Percentiles rank a stretch among this genome's conserved stretches.
These are phyloP conservation scores for Drosophila percnosoma DNA, from an alignment of 2,888 invertebrate genomes.

Conservation along the genomic window DNA sequence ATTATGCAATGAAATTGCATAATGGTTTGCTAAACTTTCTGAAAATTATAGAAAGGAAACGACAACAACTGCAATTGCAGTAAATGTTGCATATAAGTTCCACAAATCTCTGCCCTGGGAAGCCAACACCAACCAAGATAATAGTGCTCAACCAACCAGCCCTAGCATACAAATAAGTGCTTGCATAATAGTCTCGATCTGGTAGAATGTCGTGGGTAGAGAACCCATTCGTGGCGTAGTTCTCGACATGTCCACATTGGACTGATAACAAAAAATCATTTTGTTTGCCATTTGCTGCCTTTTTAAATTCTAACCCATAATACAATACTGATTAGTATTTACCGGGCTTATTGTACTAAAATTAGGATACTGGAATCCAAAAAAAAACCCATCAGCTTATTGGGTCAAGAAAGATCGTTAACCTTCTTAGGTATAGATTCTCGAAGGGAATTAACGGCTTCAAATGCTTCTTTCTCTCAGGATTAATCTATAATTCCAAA, in stretches of 20 bases:
- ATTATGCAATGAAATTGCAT: constrained; percentile 33
- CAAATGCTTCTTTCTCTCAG: neutral
- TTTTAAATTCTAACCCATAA: neutral
- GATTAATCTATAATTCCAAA: neutral
- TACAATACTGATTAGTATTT: neutral
- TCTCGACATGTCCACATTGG: neutral
- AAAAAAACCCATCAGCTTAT: neutral
- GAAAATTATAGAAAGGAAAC: constrained; percentile 8
- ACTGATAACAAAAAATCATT: neutral
- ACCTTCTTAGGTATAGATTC: neutral
- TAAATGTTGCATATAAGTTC: neutral
- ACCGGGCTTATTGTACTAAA: neutral
- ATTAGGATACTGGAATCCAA: too few relatives aligned
- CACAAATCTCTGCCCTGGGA: neutral
- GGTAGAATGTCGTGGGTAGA: neutral
- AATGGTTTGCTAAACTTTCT: constrained; percentile 11
- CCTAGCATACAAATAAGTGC: neutral
- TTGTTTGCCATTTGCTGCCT: neutral
- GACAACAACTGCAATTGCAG: neutral
- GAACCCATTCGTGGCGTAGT: neutral
- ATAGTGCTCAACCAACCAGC: neutral
- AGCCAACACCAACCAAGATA: neutral
- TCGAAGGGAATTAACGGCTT: neutral
- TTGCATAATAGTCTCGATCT: neutral
- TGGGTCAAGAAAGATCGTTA: neutral